Conservation (phyloP, 2,113 vertebrate genomes). For the Zosterops japonicus region DNA sequence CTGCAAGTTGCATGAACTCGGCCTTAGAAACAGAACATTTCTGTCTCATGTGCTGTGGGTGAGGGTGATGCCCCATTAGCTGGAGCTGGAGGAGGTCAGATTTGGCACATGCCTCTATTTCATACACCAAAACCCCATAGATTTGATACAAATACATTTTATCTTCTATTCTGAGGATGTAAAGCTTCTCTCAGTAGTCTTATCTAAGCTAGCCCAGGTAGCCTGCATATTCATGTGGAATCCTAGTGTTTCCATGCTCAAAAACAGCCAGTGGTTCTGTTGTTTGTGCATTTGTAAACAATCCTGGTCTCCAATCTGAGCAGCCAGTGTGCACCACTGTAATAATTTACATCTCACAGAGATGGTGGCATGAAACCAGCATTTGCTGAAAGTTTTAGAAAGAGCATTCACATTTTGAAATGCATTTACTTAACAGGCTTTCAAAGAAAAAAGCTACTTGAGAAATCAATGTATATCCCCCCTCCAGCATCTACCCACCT, state of each 20-base stretch:
- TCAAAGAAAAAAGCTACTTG: slow-evolving; percentile 2
- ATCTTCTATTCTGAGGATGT: not conserved
- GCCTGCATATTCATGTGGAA: not conserved
- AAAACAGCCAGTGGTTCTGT: not conserved
- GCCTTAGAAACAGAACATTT: not conserved
- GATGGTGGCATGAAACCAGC: not conserved
- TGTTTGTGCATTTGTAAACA: not conserved
- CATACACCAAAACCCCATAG: not conserved
- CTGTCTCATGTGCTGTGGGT: not conserved
- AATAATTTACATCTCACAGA: not conserved
- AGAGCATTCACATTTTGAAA: not conserved
- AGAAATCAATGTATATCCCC: not conserved
- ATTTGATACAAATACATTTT: not conserved
- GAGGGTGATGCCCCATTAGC: not conserved
- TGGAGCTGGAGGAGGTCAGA: not conserved
- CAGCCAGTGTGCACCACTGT: not conserved
- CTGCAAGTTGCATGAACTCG: not conserved
- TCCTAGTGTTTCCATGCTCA: not conserved
- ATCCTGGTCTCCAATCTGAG: not conserved
- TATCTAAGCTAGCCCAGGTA: not conserved
- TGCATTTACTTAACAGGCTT: slow-evolving; percentile 12
- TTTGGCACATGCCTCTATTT: not conserved
- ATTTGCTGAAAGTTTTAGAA: not conserved
- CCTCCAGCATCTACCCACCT: not conserved
- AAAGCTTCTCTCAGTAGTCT: not conserved